Evolutionary conservation across 2,888 invertebrate species (phyloP), one percentile per base, ranked within the genome.

Genomic region (Phaonia tiefii): DNA sequence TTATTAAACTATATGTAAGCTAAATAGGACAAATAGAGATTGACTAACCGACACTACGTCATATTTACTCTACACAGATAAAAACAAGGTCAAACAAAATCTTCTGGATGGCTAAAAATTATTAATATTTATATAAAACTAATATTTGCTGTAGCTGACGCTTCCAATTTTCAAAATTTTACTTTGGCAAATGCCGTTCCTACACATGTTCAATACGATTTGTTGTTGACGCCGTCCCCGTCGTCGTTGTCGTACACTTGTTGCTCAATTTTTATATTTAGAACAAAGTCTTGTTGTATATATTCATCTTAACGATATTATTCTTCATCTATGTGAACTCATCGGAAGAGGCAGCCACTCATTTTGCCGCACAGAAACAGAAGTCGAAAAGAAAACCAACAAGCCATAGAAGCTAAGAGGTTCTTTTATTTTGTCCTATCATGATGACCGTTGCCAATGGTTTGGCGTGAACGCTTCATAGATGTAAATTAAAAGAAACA

Each of bases 231-330:
- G 26, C 15, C 31, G 63, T 72, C 44, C 31, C 3, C 8, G 72
- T 54, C 79, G 67, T 69, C 42, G 69, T 63, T 60, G 37, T 69
- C 42, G 42, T 78, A 71, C 54, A 70, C 75, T 83, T 75, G 72
- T 71, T 83, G 79, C 83, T 83, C 76, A 65, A 79, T 73, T 77
- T 82, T 83, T 85, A 84, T 79, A 82, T 80, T 80, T 85, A 84
- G 83, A 83, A 78, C n/a, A n/a, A 69, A 67, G 56, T 31, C 31
- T 31, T 31, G 31, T 31, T 31, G 8, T 66, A 25, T 75, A 78
- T 42, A 46, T 74, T 67, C 39, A 49, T 71, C 66, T 31, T 73
- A 69, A 72, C 58, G 65, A 5, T 54, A 42, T 67, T 67, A 26
- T 31, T 49, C 17, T 73, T 69, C 44, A 49, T 49, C 22, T 39